Percentiles rank a stretch among this genome's conserved stretches.
Conservation (phyloP, 2,888 invertebrate genomes). For the Junonia oenone region DNA sequence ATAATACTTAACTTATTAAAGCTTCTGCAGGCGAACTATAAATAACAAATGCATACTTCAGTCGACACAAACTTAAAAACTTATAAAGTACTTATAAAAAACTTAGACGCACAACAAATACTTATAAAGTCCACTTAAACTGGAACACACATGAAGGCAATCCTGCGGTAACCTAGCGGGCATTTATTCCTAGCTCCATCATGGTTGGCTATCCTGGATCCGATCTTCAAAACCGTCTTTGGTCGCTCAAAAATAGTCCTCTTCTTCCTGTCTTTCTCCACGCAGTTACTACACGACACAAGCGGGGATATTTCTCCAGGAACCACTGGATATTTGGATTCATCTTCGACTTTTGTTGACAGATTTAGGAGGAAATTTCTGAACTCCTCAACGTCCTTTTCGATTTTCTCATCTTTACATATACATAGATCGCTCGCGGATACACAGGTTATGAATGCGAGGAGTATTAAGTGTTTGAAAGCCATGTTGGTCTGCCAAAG, state of each 20-base stretch:
- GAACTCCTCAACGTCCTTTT: not conserved
- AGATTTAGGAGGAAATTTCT: constrained; percentile 4
- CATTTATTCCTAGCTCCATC: not conserved
- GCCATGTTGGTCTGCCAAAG: no score
- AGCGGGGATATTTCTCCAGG: constrained; percentile 35
- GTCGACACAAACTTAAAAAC: no score
- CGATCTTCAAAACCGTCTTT: no score
- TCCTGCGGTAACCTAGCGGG: not conserved
- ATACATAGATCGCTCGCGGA: not conserved
- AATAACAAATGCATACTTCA: not conserved
- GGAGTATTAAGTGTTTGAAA: not conserved
- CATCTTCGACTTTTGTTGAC: constrained; percentile 9
- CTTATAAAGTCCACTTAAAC: not conserved
- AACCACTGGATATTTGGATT: constrained; percentile 24
- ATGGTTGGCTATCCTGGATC: not conserved
- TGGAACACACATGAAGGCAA: not conserved
- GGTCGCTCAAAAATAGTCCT: constrained; percentile 3
- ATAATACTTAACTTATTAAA: constrained; percentile 20
- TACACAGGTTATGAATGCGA: not conserved
- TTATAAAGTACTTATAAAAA: not conserved
- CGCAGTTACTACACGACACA: constrained; percentile 36
- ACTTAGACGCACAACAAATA: not conserved
- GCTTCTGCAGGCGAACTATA: constrained; percentile 16
- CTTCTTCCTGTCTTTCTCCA: constrained; percentile 29
- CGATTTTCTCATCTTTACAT: constrained; percentile 1